A percentile compares a stretch with the other conserved stretches of the same genome.
phyloP scores from a whole-genome alignment of 2,888 invertebrate genomes.

The Drosophila atroscutellata region DNA sequence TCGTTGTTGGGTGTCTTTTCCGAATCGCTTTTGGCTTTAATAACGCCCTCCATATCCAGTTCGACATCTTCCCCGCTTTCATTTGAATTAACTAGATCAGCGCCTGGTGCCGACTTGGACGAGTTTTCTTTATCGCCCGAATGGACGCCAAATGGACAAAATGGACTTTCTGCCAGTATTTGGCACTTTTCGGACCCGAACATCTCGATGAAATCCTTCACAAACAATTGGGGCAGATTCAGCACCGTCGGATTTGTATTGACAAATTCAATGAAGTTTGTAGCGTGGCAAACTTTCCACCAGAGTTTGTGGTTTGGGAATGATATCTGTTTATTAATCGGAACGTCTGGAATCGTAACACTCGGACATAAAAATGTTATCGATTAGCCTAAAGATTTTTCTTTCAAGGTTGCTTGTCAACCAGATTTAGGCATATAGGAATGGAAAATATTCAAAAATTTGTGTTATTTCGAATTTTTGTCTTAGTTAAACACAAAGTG shows the following conservation, averaged over 20 bases:
- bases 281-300: too few relatives aligned
- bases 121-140: conserved; percentile 53
- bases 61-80: conserved; percentile 87
- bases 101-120: conserved; percentile 6
- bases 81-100: conserved; percentile 30
- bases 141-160: conserved; percentile 82
- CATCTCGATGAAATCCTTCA: conserved; percentile 91
- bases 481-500: neutral
- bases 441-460: conserved; percentile 51
- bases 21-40: conserved; percentile 86
- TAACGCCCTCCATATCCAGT: conserved; percentile 91
- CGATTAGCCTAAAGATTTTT: conserved; percentile 12
- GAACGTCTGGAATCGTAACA: too few relatives aligned
- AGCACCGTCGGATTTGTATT: conserved; percentile 89
- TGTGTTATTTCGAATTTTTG: conserved; percentile 26
- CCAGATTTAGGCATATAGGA: conserved; percentile 16
- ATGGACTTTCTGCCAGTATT: conserved; percentile 76
- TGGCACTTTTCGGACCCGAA: conserved; percentile 88
- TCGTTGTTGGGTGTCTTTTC: conserved; percentile 89
- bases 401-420: conserved; percentile 30
- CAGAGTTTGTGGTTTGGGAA: too few relatives aligned
- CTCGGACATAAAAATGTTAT: too few relatives aligned
- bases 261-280: conserved; percentile 89
- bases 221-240: conserved; percentile 92
- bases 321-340: too few relatives aligned